Conservation (phyloP, 2,888 invertebrate species). For the Mayetiola destructor region DNA sequence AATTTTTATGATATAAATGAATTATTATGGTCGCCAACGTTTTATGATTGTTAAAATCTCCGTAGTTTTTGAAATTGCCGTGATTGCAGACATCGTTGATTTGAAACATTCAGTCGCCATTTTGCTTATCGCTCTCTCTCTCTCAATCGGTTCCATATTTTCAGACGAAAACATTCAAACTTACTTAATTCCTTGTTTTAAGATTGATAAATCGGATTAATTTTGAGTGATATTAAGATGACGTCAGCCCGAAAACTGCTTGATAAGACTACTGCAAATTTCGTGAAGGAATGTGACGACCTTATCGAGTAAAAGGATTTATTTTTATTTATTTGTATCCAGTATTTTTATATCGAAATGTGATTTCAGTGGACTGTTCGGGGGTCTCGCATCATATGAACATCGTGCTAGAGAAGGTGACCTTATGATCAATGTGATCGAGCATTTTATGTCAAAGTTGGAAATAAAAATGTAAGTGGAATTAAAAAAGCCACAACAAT, state of each 20-base stretch:
- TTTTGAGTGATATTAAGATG: background rate
- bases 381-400: background rate
- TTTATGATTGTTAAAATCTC: background rate
- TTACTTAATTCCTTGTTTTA: background rate
- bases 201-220: conserved; percentile 3
- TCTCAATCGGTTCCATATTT: background rate
- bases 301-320: background rate
- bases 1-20: background rate
- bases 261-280: background rate
- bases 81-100: background rate
- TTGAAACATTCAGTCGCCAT: background rate
- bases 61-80: background rate
- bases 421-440: background rate
- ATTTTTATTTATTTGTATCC: conserved; percentile 1
- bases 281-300: background rate
- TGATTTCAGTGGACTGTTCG: background rate
- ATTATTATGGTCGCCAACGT: background rate
- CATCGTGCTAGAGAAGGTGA: background rate
- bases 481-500: conserved; percentile 3
- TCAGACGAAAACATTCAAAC: background rate
- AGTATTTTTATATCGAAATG: background rate
- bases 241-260: background rate
- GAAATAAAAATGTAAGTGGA: background rate
- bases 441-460: conserved; percentile 1
- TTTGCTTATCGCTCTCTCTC: background rate